Evolutionary conservation across 2,797 vertebrate species (phyloP), one percentile per base, ranked within the genome.

Genomic region (Acestrorhynchus altus): DNA sequence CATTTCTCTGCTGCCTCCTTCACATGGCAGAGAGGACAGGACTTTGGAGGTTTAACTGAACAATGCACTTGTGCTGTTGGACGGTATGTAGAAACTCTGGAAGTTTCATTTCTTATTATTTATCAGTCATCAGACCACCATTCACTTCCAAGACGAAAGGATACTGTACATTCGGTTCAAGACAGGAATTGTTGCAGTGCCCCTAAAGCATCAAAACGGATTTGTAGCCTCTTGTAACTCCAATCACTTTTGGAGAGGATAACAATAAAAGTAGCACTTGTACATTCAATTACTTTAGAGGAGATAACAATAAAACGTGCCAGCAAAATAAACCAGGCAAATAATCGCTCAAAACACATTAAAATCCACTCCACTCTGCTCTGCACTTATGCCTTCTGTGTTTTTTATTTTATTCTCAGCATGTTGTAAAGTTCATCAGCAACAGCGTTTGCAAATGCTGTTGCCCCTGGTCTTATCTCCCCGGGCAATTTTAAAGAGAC

Each of bases 261-360:
- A 54, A 46, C 76, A 69, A 79, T 51, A 56, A 77, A 64, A 61
- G 47, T 42, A 57, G 46, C 57, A 22, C 26, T 72, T 56, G 42
- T 70, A 28, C 24, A 66, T 81, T 57, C 65, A 64, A 81, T 74
- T 70, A 77, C 39, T 79, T 79, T 59, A 65, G 54, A 65, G 56
- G 20, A 76, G 60, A 70, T 73, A 35, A 47, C 57, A 80, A 76
- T 59, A 61, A 75, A 77, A 66, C n/a, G 40, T 51, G 18, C 59
- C 68, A 72, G 64, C 72, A 72, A 59, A 70, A 52, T 49, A 67
- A 84, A 57, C 40, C 69, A 74, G 56, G 47, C 72, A 60, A 67
- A 66, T 61, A 71, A 78, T 74, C 72, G 18, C 28, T 59, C 67
- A 8, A 35, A 66, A 22, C 44, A 64, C 60, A 66, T 51, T 60